Conservation (phyloP, 2,797 vertebrate species). For the Pristis pectinata region DNA sequence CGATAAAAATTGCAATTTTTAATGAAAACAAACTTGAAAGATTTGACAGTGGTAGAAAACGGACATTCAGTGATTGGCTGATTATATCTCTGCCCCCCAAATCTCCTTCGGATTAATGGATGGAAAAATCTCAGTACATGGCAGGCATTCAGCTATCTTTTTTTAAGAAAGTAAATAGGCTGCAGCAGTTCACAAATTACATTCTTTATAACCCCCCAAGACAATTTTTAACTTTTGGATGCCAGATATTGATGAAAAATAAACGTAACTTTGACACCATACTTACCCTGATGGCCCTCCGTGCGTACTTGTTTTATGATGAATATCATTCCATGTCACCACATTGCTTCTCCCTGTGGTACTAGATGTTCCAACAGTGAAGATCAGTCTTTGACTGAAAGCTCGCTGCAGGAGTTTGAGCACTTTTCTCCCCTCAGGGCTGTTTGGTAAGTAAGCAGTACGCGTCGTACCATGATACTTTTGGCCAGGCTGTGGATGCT, state of each 20-base stretch:
- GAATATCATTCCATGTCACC: constrained; percentile 69
- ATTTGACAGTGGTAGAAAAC: not conserved
- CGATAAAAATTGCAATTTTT: not conserved
- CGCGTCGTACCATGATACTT: constrained; percentile 52
- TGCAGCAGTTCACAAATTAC: too few species aligned
- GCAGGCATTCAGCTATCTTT: too few species aligned
- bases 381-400: constrained; percentile 59
- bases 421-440: constrained; percentile 48
- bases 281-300: constrained; percentile 60
- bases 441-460: constrained; percentile 58
- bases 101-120: not conserved
- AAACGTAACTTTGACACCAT: not conserved
- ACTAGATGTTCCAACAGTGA: constrained; percentile 60
- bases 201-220: too few species aligned
- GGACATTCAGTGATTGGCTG: not conserved
- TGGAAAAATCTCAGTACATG: not conserved
- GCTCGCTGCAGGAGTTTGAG: constrained; percentile 50
- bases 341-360: constrained; percentile 57
- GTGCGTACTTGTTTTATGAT: constrained; percentile 58
- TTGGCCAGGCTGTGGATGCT: constrained; percentile 59
- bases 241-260: not conserved
- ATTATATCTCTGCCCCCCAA: not conserved
- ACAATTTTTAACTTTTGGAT: not conserved
- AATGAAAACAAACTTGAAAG: not conserved
- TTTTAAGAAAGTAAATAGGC: too few species aligned